Conservation (phyloP, 1,140 invertebrate species). For the Oedothorax gibbosus region DNA sequence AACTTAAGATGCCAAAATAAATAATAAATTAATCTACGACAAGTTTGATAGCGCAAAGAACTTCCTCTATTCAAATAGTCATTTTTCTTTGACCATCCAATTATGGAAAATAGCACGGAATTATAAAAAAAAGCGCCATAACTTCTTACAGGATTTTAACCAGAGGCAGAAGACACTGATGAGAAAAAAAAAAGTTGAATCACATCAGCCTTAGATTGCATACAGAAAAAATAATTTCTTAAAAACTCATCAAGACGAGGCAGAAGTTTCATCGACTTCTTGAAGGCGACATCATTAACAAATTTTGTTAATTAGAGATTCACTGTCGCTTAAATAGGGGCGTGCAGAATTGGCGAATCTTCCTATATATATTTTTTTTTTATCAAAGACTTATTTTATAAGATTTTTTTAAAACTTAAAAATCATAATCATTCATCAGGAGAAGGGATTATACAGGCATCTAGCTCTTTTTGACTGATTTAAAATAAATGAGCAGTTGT, state of each 20-base stretch:
- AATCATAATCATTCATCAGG: constrained; percentile 15
- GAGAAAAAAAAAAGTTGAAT: constrained; percentile 18
- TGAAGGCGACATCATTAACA: constrained; percentile 27
- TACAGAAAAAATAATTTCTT: neutral
- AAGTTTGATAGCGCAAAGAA: neutral
- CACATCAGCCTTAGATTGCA: neutral
- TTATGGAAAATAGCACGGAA: constrained; percentile 12
- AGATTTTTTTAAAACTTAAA: too few species aligned
- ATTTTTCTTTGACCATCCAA: constrained; percentile 1
- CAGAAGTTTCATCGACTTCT: constrained; percentile 6
- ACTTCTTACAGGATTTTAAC: constrained; percentile 3
- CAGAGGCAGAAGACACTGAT: constrained; percentile 13
- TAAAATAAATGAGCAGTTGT: constrained; percentile 33
- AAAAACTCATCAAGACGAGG: neutral
- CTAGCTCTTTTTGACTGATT: constrained; percentile 18
- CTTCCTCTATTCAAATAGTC: constrained; percentile 5
- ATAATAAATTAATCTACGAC: neutral
- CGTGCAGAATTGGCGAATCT: neutral
- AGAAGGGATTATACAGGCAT: constrained; percentile 15
- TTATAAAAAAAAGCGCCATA: neutral
- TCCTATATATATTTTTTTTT: neutral
- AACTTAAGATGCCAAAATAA: neutral
- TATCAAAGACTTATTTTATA: neutral
- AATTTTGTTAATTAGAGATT: constrained; percentile 47
- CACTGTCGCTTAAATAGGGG: constrained; percentile 6